Evolutionary conservation across 2,797 vertebrate species (phyloP).

Genomic region (Champsocephalus gunnari): DNA sequence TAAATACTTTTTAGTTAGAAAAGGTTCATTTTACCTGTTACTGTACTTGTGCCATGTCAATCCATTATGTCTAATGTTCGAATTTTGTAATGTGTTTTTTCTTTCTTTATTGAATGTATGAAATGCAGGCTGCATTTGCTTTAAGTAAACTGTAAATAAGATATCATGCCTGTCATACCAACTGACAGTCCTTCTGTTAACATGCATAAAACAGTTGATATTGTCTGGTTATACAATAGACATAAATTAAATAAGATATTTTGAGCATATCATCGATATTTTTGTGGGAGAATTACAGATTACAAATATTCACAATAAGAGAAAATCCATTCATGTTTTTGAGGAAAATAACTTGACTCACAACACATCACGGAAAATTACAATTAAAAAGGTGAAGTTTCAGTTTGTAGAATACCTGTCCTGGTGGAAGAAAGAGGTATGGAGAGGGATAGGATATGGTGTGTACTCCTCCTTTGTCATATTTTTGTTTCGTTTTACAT

Average conservation of each 20-base stretch:
- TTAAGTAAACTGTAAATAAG: too few relatives aligned
- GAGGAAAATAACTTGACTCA: not conserved
- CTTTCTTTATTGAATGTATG: too few relatives aligned
- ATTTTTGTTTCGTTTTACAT: not conserved
- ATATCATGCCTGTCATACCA: too few relatives aligned
- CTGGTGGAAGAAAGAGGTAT: not conserved
- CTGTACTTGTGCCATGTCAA: too few relatives aligned
- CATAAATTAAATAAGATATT: not conserved
- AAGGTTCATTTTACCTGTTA: too few relatives aligned
- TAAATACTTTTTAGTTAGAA: too few relatives aligned
- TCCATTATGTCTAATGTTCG: too few relatives aligned
- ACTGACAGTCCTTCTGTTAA: not conserved
- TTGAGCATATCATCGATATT: too few relatives aligned
- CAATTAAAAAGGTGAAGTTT: not conserved
- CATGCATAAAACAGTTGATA: not conserved
- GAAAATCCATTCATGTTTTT: not conserved
- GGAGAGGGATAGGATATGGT: not conserved
- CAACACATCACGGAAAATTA: not conserved
- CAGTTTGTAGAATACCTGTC: slow-evolving; percentile 9
- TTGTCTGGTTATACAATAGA: too few relatives aligned
- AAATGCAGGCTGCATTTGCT: too few relatives aligned
- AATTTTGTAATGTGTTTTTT: too few relatives aligned
- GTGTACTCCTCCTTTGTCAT: not conserved
- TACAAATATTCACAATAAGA: not conserved
- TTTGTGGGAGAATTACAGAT: not conserved